Base-by-base conservation (phyloP, 2,888 invertebrate species). In the Apotomis betuletana region DNA sequence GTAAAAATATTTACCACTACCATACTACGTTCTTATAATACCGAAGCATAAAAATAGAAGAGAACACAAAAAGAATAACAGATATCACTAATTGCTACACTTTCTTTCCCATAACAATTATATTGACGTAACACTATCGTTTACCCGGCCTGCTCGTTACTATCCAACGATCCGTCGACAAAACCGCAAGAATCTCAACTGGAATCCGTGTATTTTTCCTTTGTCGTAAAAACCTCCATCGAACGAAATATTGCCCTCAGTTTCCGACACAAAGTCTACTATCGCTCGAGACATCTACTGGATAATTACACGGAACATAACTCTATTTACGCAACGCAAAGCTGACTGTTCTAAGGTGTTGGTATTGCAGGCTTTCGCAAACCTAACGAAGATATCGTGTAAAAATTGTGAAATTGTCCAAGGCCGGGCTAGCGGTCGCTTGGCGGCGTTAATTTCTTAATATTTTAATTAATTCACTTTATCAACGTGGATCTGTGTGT, bases 361-460 rank as follows among this genome's bases (percentile, higher is more conserved):
- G 75, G 78, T 80, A 80, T 88, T 87, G 83, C 85, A 81, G 77
- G 76, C 85, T 90, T 90, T 90, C 90, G 89, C 86, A 90, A 90
- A 90, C 76, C 73, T 74, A 62, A 73, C 85, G 88, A 88, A 88
- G 88, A 88, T 86, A 90, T 88, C 84, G 83, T 85, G 85, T 85
- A 83, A 85, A 87, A 86, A 83, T 90, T 89, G 86, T 86, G 90
- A 86, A 90, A 91, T 82, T 77, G 67, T 76, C 77, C 86, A 83
- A 87, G 88, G 89, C 83, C 87, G 82, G 74, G 77, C 74, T 75
- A 75, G 78, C 60, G 49, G 49, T 55, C 55, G 81, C 82, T 86
- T 85, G 85, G 85, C 81, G 77, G 80, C 79, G 81, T 84, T 82
- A 81, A 82, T 85, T 83, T 81, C 80, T 58, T 71, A 67, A 81